Percentiles rank a stretch among this genome's conserved stretches.
These are phyloP conservation scores for Euleptes europaea DNA, from an alignment of 2,113 vertebrate genomes.

Conservation along the genomic window DNA sequence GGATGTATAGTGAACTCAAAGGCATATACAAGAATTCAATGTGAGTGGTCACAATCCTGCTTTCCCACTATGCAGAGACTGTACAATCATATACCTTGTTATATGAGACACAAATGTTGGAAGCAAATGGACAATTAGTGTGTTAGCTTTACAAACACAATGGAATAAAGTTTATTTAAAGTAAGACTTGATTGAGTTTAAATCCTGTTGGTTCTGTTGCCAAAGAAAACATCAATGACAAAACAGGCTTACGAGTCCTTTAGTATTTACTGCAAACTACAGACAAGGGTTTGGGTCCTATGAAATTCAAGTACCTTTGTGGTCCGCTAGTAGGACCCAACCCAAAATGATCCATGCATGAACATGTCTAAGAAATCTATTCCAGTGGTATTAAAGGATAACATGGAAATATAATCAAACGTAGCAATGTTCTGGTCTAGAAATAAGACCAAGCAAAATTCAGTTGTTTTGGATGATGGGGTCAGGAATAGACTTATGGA, in stretches of 20 bases:
- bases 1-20: not conserved
- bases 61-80: not conserved
- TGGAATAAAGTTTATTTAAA: slow-evolving; percentile 48
- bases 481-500: slow-evolving; percentile 65
- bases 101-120: not conserved
- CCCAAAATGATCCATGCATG: slow-evolving; percentile 59
- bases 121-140: slow-evolving; percentile 46
- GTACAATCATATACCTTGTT: not conserved
- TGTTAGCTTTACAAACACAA: slow-evolving; percentile 47
- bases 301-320: not conserved
- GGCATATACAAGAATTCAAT: not conserved
- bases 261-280: slow-evolving; percentile 51
- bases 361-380: slow-evolving; percentile 56
- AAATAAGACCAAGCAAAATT: slow-evolving; percentile 75
- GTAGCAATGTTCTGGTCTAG: slow-evolving; percentile 69
- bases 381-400: slow-evolving; percentile 59
- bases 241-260: slow-evolving; percentile 48
- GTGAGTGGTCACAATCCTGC: not conserved
- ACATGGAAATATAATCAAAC: slow-evolving; percentile 67
- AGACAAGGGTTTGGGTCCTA: slow-evolving; percentile 40
- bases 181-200: slow-evolving; percentile 40
- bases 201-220: slow-evolving; percentile 30
- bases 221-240: slow-evolving; percentile 56
- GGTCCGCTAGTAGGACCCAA: too few relatives aligned
- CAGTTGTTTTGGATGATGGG: slow-evolving; percentile 61